These are phyloP conservation scores for Hycleus cichorii DNA, from an alignment of 1,140 invertebrate species.

Conservation along the genomic window DNA sequence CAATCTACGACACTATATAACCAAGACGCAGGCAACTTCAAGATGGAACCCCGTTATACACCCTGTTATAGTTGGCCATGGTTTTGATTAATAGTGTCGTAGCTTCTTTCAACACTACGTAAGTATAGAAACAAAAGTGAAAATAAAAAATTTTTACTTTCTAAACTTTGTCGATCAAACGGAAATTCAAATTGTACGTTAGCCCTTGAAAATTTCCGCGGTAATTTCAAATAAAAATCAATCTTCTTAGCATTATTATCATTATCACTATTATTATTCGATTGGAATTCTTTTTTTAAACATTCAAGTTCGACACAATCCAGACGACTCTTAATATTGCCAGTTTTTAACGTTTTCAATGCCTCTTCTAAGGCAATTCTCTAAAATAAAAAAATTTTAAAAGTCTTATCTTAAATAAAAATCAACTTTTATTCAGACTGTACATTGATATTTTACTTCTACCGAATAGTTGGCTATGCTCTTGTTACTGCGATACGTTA, in stretches of 20 bases:
- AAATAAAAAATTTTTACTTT: too few relatives aligned
- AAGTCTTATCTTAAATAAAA: constrained; percentile 34
- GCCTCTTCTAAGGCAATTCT: constrained; percentile 59
- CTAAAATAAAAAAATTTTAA: constrained; percentile 29
- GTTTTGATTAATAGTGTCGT: too few relatives aligned
- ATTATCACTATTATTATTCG: constrained; percentile 31
- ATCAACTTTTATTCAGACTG: not conserved
- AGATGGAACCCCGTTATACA: too few relatives aligned
- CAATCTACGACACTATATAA: too few relatives aligned
- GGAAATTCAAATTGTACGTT: constrained; percentile 58
- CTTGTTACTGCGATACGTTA: too few relatives aligned
- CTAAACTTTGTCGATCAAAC: constrained; percentile 44
- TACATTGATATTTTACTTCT: too few relatives aligned
- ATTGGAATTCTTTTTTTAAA: constrained; percentile 69
- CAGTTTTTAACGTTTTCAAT: constrained; percentile 40
- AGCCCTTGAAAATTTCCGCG: constrained; percentile 54
- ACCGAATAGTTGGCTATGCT: too few relatives aligned
- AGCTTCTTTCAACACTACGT: too few relatives aligned
- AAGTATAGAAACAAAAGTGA: too few relatives aligned
- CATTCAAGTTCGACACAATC: constrained; percentile 91
- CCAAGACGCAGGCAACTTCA: too few relatives aligned
- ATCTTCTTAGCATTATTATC: constrained; percentile 21
- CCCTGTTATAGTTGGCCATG: too few relatives aligned
- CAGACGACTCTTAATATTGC: constrained; percentile 49
- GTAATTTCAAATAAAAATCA: constrained; percentile 51